A percentile compares a stretch with the other conserved stretches of the same genome.
These are phyloP conservation scores for Atethmia centrago DNA, from an alignment of 2,888 invertebrate genomes.

Conservation along the genomic window DNA sequence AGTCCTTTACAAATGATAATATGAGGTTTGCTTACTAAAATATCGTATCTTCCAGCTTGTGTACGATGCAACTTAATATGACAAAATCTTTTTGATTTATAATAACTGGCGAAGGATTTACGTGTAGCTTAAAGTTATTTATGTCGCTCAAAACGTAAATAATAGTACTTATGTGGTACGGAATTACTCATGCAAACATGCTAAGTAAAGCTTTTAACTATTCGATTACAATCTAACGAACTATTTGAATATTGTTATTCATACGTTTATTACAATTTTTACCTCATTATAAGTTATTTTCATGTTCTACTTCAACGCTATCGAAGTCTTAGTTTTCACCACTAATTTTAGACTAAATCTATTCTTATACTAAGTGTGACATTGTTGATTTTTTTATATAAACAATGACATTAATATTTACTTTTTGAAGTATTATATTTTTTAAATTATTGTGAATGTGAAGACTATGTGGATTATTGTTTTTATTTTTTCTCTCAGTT, in stretches of 20 bases:
- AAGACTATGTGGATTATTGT: too few species aligned
- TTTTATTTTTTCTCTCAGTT: too few species aligned
- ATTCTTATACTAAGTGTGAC: too few species aligned
- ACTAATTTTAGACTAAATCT: too few species aligned
- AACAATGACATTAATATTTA: too few species aligned
- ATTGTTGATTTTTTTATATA: too few species aligned
- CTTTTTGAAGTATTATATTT: too few species aligned
- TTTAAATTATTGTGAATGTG: too few species aligned
- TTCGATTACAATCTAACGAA: constrained; percentile 49
- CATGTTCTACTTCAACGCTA: background rate
- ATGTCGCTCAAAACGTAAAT: constrained; percentile 39
- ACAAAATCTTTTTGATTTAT: constrained; percentile 51
- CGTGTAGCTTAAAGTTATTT: constrained; percentile 37
- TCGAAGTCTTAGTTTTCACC: background rate
- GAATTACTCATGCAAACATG: constrained; percentile 47
- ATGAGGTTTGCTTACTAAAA: constrained; percentile 29
- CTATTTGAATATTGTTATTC: constrained; percentile 39
- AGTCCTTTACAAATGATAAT: background rate
- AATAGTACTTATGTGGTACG: constrained; percentile 27
- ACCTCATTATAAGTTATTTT: constrained; percentile 29
- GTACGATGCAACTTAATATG: constrained; percentile 39
- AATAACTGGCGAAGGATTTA: constrained; percentile 29
- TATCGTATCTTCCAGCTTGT: background rate
- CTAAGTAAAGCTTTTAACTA: constrained; percentile 37
- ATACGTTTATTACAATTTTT: constrained; percentile 16